These are phyloP conservation scores for Oscheius sp. DNA, from an alignment of 2,888 invertebrate species.

Conservation along the genomic window DNA sequence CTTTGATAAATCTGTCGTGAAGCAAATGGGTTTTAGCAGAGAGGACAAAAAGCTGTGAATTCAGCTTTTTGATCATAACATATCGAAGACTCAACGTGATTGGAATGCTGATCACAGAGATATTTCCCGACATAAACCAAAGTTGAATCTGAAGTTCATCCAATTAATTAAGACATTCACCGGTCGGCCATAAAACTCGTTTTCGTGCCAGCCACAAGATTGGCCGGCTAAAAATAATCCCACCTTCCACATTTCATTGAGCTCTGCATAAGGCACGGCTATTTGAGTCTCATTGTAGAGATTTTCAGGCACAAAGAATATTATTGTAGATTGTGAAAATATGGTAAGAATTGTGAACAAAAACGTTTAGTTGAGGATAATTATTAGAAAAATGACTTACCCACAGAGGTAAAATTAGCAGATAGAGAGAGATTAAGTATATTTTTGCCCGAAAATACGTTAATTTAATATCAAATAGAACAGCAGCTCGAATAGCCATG, in stretches of 20 bases:
- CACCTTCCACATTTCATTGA: not conserved
- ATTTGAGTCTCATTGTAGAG: not conserved
- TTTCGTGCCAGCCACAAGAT: too few relatives aligned
- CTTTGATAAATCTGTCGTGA: not conserved
- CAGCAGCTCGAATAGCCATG: not conserved
- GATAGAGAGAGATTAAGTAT: too few relatives aligned
- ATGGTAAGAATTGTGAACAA: not conserved
- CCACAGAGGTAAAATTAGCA: too few relatives aligned
- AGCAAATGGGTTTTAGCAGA: not conserved
- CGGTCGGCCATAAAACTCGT: too few relatives aligned
- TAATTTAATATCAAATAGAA: not conserved
- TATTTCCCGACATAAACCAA: not conserved
- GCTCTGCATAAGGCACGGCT: not conserved
- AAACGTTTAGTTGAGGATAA: not conserved
- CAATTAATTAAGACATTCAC: too few relatives aligned
- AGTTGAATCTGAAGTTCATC: slow-evolving; percentile 2
- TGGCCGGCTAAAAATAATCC: too few relatives aligned
- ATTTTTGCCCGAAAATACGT: too few relatives aligned
- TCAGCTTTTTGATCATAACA: not conserved
- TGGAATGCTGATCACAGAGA: not conserved
- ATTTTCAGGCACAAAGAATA: not conserved
- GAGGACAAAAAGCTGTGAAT: not conserved
- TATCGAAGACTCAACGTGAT: not conserved
- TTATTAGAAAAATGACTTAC: not conserved
- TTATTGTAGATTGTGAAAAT: not conserved